A percentile compares a stretch with the other conserved stretches of the same genome.
These are phyloP conservation scores for Melopsittacus undulatus DNA, from an alignment of 2,797 vertebrate genomes.

Conservation along the genomic window DNA sequence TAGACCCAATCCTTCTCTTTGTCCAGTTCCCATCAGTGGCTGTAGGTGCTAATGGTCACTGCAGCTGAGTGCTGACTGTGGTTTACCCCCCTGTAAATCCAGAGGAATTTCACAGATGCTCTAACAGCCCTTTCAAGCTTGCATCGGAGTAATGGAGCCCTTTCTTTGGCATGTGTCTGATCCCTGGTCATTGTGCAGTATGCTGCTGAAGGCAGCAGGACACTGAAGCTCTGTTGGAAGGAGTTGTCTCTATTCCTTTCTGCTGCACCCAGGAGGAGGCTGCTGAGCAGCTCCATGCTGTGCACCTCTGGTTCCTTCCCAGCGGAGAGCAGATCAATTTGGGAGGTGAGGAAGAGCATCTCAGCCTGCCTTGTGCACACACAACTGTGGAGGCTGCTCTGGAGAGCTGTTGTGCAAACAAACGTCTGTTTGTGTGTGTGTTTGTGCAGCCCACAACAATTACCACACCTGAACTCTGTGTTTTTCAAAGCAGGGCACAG, in stretches of 20 bases:
- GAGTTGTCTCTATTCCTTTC: neutral
- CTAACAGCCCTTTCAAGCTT: neutral
- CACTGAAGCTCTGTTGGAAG: neutral
- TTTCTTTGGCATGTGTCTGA: fast-evolving
- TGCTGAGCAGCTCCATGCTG: fast-evolving
- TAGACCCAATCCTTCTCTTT: neutral
- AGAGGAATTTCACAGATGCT: neutral
- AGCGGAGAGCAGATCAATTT: neutral
- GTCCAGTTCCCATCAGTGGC: neutral
- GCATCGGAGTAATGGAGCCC: neutral
- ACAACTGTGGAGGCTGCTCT: neutral
- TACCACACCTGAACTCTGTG: neutral
- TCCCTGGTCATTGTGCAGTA: neutral
- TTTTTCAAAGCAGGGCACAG: neutral
- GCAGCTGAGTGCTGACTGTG: neutral
- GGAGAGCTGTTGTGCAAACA: conserved; percentile 16
- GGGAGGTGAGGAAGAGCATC: neutral
- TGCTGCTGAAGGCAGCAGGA: neutral
- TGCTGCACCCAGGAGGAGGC: neutral
- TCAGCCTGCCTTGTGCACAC: neutral
- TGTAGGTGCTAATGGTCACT: neutral
- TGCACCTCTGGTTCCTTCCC: neutral
- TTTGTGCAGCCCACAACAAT: neutral
- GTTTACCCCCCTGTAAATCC: neutral
- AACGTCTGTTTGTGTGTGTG: conserved; percentile 1